Conservation (phyloP, 2,888 invertebrate species). For the Leucophora obtusa region DNA sequence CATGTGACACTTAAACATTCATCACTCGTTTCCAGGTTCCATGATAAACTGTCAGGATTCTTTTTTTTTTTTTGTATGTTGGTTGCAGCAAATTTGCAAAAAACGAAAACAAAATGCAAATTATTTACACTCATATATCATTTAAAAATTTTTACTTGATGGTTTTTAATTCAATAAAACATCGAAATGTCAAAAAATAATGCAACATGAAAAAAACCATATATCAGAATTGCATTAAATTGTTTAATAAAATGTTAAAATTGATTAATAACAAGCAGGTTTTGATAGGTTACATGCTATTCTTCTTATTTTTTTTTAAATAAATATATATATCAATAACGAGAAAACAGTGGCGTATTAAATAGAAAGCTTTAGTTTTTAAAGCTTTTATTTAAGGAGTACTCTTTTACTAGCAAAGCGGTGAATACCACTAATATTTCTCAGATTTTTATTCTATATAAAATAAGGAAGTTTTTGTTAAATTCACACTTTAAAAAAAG, state of each 20-base stretch:
- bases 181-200: conserved; percentile 56
- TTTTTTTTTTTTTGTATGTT: not conserved
- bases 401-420: too few relatives aligned
- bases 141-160: conserved; percentile 12
- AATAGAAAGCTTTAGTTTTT: not conserved
- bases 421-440: too few relatives aligned
- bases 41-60: conserved; percentile 48
- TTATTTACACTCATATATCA: conserved; percentile 54
- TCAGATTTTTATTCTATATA: not conserved
- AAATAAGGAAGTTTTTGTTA: not conserved
- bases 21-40: conserved; percentile 39
- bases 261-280: conserved; percentile 62
- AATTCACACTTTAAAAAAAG: not conserved
- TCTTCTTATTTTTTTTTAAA: not conserved
- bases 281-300: conserved; percentile 56
- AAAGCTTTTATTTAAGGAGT: too few relatives aligned
- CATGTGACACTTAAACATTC: conserved; percentile 39
- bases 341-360: not conserved
- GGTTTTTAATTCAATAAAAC: conserved; percentile 58
- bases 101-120: conserved; percentile 1
- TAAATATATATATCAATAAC: not conserved
- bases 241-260: conserved; percentile 56
- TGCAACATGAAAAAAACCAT: not conserved
- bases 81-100: not conserved
- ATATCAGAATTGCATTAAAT: conserved; percentile 41